A percentile compares a stretch with the other conserved stretches of the same genome.
phyloP scores from a whole-genome alignment of 1,140 invertebrate species.

The Hycleus cichorii region DNA sequence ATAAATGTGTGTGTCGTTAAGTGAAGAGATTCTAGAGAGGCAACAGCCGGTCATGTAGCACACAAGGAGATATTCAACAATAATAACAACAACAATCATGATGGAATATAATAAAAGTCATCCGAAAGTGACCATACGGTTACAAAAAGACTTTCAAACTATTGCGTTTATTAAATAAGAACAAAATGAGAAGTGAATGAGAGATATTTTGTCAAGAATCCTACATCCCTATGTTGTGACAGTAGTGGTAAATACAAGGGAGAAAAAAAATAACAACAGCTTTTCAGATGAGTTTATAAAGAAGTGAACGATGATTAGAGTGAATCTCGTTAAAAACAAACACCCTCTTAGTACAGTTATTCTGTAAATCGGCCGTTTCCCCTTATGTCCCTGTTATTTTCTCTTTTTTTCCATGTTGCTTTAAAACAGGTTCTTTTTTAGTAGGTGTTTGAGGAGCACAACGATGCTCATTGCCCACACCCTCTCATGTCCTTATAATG shows the following conservation, averaged over 20 bases:
- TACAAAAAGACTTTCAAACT: slow-evolving; percentile 8
- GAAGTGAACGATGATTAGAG: slow-evolving; percentile 26
- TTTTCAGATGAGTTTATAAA: slow-evolving; percentile 23
- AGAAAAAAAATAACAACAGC: no score
- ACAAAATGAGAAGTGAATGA: background rate
- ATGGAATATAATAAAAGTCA: slow-evolving; percentile 23
- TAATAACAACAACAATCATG: slow-evolving; percentile 14
- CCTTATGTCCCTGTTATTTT: slow-evolving; percentile 10
- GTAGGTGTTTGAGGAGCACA: slow-evolving; percentile 26
- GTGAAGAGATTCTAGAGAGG: slow-evolving; percentile 5
- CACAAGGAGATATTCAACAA: background rate
- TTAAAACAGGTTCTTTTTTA: slow-evolving; percentile 27
- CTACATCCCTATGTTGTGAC: no score
- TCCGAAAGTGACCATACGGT: background rate
- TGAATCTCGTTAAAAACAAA: slow-evolving; percentile 36
- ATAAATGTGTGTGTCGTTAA: slow-evolving; percentile 18
- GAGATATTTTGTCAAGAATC: no score
- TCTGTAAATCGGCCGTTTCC: slow-evolving; percentile 27
- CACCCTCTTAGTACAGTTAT: slow-evolving; percentile 30
- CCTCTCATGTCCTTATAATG: slow-evolving; percentile 24
- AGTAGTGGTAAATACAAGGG: no score
- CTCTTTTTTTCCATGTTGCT: background rate
- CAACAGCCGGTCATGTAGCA: slow-evolving; percentile 10
- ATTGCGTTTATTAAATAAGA: slow-evolving; percentile 23
- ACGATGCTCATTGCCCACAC: slow-evolving; percentile 21